Evolutionary conservation across 2,113 vertebrate species (phyloP), one percentile per base, ranked within the genome.

Genomic region (Neopipo cinnamomea): DNA sequence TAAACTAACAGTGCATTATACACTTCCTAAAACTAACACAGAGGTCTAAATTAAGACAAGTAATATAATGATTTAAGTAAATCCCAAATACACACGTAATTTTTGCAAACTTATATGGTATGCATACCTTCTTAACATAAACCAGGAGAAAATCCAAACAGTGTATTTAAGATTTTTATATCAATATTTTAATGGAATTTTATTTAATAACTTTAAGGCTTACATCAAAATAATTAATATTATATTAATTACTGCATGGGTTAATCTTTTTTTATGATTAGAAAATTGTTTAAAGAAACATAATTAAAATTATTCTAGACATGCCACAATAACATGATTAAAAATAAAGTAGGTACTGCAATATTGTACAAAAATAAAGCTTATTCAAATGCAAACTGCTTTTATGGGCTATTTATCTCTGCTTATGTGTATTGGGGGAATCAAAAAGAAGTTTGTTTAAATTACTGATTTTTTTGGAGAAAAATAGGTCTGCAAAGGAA

Each of bases 401-500:
- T 91, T 89, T 85, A 90, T 93, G 91, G 95, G 46, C 68, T 97
- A 95, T 97, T 97, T 96, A 88, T 97, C 42, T 95, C 84, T 74
- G 63, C 88, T 97, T 96, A 95, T 96, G 46, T 77, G 93, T 95
- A 95, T 93, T 97, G 95, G 56, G 85, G 88, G 87, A 97, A 98
- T 97, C 92, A 97, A 96, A 92, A 84, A 95, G 46, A 92, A 91
- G 68, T 95, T 97, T 97, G 75, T 85, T 78, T 95, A 95, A 96
- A 86, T 88, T 42, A 90, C 80, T 90, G 41, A 42, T 10, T 20
- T 27, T 24, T 14, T 42, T 42, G 14, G 27, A 76, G 82, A 86
- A 96, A 94, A 83, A 87, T 96, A 94, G 41, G 41, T 76, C 82
- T 96, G 70, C 85, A 95, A 97, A 98, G 97, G 95, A 98, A 98